Base-by-base conservation (phyloP, 1,140 invertebrate species). In the Meloidogyne hapla region DNA sequence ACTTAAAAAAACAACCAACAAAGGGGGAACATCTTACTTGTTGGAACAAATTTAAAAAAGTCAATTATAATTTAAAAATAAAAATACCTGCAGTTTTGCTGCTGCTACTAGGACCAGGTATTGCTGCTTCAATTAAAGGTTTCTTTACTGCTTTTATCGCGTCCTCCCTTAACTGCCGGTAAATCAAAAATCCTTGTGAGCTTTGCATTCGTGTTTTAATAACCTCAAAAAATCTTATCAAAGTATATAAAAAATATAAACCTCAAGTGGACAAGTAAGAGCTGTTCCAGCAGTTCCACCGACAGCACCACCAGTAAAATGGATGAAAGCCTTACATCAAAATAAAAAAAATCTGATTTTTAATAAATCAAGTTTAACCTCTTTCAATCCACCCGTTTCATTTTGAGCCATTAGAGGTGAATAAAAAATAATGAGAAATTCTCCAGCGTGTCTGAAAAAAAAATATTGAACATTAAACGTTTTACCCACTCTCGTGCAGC, bases 121-220 rank as follows among this genome's bases (percentile, higher is more conserved):
- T 56, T 56, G 48, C 48, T 56, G 48, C n/a, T 9, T 56, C 48
- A 21, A 56, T 56, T 56, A 56, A 56, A 6, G 48, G 48, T 56
- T 56, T 56, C 18, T 56, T 56, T 21, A 5, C 48, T 56, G 18
- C 48, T 6, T 56, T 56, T 56, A 56, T 45, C 9, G 33, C 33
- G 62, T 75, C 40, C 21, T 25, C 18, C 10, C 38, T 73, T 9
- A 75, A 73, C 28, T 74, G 81, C 12, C 40, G 66, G 2, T n/a
- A 33, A 23, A 63, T 74, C 67, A 28, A 40, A n/a, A 56, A 65
- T 1, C 65, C 79, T 42, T 45, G 40, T 26, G 79, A 81, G 28
- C 79, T 97, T 88, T 99, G 96, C 72, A 98, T 90, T 65, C 96
- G 91, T 2, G 96, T 99, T 89, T 99, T 99, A 6, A 99, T 93